Percentiles rank a stretch among this genome's conserved stretches.
phyloP scores from a whole-genome alignment of 2,888 invertebrate genomes.

The Rutpela maculata region DNA sequence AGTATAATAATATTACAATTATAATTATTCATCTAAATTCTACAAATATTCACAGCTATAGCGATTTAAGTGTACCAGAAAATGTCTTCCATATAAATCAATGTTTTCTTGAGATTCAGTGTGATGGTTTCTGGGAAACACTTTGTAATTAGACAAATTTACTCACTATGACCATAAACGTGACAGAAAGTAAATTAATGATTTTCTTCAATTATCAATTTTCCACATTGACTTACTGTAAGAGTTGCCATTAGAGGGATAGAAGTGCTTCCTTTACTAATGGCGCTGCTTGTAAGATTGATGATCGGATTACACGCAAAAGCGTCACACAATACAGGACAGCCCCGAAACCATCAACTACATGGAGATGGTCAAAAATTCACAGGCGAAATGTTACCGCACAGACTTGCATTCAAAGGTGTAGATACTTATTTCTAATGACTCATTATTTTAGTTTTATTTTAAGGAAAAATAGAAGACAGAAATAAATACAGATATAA shows the following conservation, averaged over 20 bases:
- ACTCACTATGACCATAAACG: conserved; percentile 48
- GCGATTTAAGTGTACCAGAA: neutral
- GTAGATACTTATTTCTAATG: conserved; percentile 1
- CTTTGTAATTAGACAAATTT: conserved; percentile 43
- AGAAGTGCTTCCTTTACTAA: conserved; percentile 67
- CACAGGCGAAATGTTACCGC: conserved; percentile 35
- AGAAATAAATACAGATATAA: too few relatives aligned
- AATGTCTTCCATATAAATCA: neutral
- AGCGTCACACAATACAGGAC: conserved; percentile 59
- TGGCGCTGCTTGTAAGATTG: conserved; percentile 68
- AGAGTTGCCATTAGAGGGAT: conserved; percentile 64
- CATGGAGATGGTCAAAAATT: conserved; percentile 51
- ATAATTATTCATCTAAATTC: too few relatives aligned
- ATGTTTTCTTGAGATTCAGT: neutral
- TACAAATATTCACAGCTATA: too few relatives aligned
- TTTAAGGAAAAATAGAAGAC: too few relatives aligned
- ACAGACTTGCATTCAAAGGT: conserved; percentile 1
- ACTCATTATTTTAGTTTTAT: too few relatives aligned
- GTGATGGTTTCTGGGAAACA: conserved; percentile 10
- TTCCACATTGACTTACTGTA: conserved; percentile 64
- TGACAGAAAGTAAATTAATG: conserved; percentile 63
- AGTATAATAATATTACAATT: too few relatives aligned
- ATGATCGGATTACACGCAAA: conserved; percentile 69
- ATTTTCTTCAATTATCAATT: conserved; percentile 66
- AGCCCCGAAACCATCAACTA: conserved; percentile 51